Evolutionary conservation across 1,140 invertebrate species (phyloP), one percentile per base, ranked within the genome.

Genomic region (Calliopsis andreniformis): DNA sequence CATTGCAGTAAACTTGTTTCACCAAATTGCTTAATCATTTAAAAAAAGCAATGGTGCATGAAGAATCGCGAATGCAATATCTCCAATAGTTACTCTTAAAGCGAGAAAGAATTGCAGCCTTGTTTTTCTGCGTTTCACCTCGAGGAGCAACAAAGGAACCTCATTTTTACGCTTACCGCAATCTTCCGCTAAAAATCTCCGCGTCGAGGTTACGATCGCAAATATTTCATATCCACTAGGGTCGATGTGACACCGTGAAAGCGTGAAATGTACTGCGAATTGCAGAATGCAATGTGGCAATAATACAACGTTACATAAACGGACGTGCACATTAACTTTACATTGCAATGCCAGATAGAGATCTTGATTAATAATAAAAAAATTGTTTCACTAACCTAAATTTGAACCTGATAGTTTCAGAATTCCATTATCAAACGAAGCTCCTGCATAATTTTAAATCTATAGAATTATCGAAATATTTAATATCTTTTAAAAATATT

Each of bases 201-300:
- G 1, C 3, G 16, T 0, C 45, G 62, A 49, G 12, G 3, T 43
- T 77, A 61, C 42, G 49, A 68, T 77, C 58, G 8, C 47, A 45
- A 59, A 62, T 71, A 64, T 77, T 49, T 82, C 72, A 70, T 58
- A 51, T 58, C 71, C 53, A 55, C 47, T 71, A 78, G 69, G 25
- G 42, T 16, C 49, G 23, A 35, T 53, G 45, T 68, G 62, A 62
- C 30, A 73, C 8, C 61, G 62, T 67, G 76, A 78, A 78, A 73
- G 69, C 61, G 68, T 64, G 58, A 62, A 72, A 63, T 55, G 7
- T 61, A 58, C 35, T 69, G 35, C 25, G n/a, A 30, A 47, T 49
- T 70, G 25, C 67, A 23, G 53, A 43, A 5, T 70, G 10, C n/a
- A 10, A 3, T 70, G 67, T 59, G 10, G 53, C 42, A 70, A 70